Base-by-base conservation (phyloP, 2,888 invertebrate species). In the Eupithecia dodoneata region DNA sequence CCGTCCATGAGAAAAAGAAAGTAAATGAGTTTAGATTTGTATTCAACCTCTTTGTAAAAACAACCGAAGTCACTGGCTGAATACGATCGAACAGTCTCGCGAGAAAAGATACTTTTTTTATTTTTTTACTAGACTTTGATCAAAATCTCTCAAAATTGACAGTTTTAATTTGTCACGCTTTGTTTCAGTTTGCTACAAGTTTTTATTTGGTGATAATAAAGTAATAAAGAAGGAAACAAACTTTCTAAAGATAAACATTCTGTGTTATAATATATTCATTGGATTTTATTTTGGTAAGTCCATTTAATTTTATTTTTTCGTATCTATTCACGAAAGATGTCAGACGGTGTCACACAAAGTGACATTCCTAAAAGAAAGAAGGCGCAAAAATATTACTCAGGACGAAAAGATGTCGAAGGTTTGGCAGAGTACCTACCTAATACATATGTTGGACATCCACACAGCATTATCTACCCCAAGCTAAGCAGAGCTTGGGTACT, bases 111-210 rank as follows among this genome's bases (percentile, higher is more conserved):
- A 65, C 66, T 42, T 67, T 84, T 30, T 30, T 30, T 30, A 30
- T 30, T 30, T 30, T 30, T 30, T 30, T 30, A 30, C 30, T 30
- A 30, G 86, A 83, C 86, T 85, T 81, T 81, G 41, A 47, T 42
- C 82, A 85, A 59, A 15, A 18, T 59, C 9, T 86, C 87, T 83
- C 87, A 87, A 92, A 91, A 89, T 90, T 91, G 92, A 85, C 92
- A 92, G 90, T 91, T 86, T 76, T 79, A 82, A 80, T 85, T 85
- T 86, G 87, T 86, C 85, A 87, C 80, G 78, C 79, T 82, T 80
- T 85, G 82, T 85, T 85, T 83, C 81, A 85, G 87, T 89, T 89
- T 87, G 81, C 85, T 84, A 80, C 84, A 85, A 81, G 82, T 84
- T 87, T 81, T 86, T 86, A 85, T 84, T 83, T 76, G 70, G 70